These are phyloP conservation scores for Notodonta dromedarius DNA, from an alignment of 2,888 invertebrate species.

Conservation along the genomic window DNA sequence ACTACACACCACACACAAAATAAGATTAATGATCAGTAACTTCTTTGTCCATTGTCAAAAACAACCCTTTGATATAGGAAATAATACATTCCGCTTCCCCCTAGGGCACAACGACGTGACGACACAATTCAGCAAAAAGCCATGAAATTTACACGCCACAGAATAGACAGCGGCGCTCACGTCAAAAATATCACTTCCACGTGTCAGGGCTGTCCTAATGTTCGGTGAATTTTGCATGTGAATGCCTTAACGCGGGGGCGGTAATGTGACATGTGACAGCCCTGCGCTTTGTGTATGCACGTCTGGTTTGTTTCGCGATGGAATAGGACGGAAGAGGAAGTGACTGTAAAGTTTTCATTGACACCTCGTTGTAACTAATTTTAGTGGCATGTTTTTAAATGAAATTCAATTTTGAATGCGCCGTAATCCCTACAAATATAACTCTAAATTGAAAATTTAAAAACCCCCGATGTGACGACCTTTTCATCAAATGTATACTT, in stretches of 20 bases:
- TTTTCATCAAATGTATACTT: too few relatives aligned
- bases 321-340: background rate
- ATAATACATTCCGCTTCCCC: background rate
- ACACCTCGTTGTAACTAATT: conserved; percentile 19
- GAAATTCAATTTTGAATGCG: background rate
- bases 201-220: conserved; percentile 72
- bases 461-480: too few relatives aligned
- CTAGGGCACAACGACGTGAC: conserved; percentile 29
- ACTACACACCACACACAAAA: too few relatives aligned
- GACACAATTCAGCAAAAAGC: conserved; percentile 45
- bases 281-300: conserved; percentile 43
- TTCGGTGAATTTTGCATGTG: conserved; percentile 77
- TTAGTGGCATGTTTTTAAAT: background rate
- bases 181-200: conserved; percentile 79
- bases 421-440: too few relatives aligned
- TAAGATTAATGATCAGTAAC: too few relatives aligned
- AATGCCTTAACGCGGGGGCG: conserved; percentile 61
- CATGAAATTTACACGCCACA: conserved; percentile 36
- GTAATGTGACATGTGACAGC: conserved; percentile 82
- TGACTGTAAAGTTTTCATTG: conserved; percentile 20
- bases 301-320: conserved; percentile 15
- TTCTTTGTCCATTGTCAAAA: too few relatives aligned
- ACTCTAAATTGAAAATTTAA: too few relatives aligned
- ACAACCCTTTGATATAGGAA: too few relatives aligned
- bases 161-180: conserved; percentile 44